Evolutionary conservation across 2,797 vertebrate genomes (phyloP).

Genomic region (Gallirallus australis): DNA sequence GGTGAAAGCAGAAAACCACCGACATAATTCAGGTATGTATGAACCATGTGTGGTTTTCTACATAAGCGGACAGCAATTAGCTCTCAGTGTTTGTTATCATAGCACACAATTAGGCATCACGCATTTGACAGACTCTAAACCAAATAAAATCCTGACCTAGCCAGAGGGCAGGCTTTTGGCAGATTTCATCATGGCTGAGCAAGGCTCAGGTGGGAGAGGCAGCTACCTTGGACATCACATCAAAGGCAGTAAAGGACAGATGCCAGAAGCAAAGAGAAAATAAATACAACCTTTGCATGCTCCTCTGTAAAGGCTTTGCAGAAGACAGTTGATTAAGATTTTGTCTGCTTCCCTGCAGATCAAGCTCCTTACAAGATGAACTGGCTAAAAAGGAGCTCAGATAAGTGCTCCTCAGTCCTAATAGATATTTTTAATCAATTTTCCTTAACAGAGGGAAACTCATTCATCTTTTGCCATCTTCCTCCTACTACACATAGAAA

Average conservation of each 20-base stretch:
- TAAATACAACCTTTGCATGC: background rate
- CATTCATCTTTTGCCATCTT: background rate
- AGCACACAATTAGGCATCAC: background rate
- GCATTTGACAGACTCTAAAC: background rate
- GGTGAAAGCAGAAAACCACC: background rate
- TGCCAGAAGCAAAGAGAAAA: conserved; percentile 15
- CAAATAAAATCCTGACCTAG: background rate
- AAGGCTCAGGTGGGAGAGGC: background rate
- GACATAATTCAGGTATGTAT: background rate
- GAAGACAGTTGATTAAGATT: background rate
- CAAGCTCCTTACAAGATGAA: background rate
- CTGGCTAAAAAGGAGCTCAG: background rate
- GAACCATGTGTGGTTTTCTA: background rate
- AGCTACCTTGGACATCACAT: background rate
- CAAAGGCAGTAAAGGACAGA: background rate
- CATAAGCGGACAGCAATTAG: background rate
- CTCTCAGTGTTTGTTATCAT: background rate
- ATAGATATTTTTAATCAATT: conserved; percentile 10
- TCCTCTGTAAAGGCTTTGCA: background rate
- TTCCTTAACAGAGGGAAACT: background rate
- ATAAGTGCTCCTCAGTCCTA: background rate
- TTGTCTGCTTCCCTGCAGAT: background rate
- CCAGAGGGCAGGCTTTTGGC: background rate
- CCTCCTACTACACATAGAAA: background rate
- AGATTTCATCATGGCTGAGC: background rate